Evolutionary conservation across 1,140 invertebrate genomes (phyloP).

Genomic region (Anastatus disparis): DNA sequence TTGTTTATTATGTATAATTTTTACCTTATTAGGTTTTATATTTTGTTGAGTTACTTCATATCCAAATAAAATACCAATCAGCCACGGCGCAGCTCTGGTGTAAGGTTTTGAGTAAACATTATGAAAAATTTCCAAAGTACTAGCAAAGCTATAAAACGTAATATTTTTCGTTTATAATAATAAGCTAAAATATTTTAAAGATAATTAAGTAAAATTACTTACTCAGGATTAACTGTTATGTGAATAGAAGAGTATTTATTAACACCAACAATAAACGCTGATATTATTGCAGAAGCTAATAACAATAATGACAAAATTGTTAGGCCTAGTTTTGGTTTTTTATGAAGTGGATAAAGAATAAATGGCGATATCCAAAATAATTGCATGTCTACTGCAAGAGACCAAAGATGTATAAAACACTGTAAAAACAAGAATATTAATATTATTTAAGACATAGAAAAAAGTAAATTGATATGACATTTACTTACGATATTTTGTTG

Average conservation of each 20-base stretch:
- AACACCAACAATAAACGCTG: neutral
- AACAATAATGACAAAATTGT: neutral
- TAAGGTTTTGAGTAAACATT: conserved; percentile 53
- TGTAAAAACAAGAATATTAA: conserved; percentile 22
- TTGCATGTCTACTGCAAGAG: conserved; percentile 78
- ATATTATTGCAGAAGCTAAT: neutral
- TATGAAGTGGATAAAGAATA: conserved; percentile 59
- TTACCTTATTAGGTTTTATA: conserved; percentile 16
- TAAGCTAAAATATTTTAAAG: too few species aligned
- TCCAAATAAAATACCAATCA: conserved; percentile 70
- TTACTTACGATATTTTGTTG: conserved; percentile 54
- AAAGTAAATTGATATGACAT: too few species aligned
- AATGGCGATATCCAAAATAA: conserved; percentile 73
- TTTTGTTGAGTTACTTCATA: conserved; percentile 48
- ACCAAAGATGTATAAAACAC: conserved; percentile 72
- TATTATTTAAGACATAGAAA: neutral
- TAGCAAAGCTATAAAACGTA: neutral
- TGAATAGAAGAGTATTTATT: conserved; percentile 9
- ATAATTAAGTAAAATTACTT: neutral
- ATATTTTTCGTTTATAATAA: neutral
- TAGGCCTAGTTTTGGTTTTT: conserved; percentile 39
- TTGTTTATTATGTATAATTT: too few species aligned
- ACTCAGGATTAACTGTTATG: neutral
- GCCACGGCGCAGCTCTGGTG: conserved; percentile 67
- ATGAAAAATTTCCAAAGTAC: neutral